Conservation (phyloP, 2,797 vertebrate genomes). For the Pseudopleuronectes americanus region DNA sequence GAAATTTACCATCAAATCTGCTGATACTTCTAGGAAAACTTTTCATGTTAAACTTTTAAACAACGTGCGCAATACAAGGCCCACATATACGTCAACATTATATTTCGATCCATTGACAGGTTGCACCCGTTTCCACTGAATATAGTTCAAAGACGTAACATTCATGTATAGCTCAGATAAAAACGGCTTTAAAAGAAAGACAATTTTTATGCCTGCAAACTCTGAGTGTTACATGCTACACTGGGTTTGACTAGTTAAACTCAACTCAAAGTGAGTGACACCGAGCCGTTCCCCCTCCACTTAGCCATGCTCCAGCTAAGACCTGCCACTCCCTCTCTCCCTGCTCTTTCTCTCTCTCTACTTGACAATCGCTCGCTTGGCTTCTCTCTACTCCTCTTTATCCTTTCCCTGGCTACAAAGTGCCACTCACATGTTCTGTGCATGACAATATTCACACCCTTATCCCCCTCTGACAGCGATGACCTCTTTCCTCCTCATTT, state of each 20-base stretch:
- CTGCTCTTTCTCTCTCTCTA: conserved; percentile 18
- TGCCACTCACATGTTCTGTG: conserved; percentile 61
- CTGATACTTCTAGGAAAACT: too few relatives aligned
- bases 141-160: not conserved
- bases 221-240: conserved; percentile 24
- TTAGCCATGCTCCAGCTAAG: conserved; percentile 69
- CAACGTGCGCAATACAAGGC: too few relatives aligned
- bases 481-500: conserved; percentile 75
- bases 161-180: not conserved
- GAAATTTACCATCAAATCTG: too few relatives aligned
- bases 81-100: not conserved
- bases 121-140: not conserved
- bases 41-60: too few relatives aligned
- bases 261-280: conserved; percentile 64
- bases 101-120: not conserved
- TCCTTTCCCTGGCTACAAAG: conserved; percentile 45
- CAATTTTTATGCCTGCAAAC: conserved; percentile 8
- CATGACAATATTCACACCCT: conserved; percentile 69
- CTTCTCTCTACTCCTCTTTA: conserved; percentile 53
- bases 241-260: conserved; percentile 60
- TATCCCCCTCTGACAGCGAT: conserved; percentile 68
- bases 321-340: conserved; percentile 57
- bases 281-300: conserved; percentile 58
- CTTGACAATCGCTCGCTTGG: conserved; percentile 58
- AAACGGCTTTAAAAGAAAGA: not conserved